Evolutionary conservation across 2,888 invertebrate species (phyloP), one percentile per base, ranked within the genome.

Genomic region (Lepeophtheirus nordmannii): DNA sequence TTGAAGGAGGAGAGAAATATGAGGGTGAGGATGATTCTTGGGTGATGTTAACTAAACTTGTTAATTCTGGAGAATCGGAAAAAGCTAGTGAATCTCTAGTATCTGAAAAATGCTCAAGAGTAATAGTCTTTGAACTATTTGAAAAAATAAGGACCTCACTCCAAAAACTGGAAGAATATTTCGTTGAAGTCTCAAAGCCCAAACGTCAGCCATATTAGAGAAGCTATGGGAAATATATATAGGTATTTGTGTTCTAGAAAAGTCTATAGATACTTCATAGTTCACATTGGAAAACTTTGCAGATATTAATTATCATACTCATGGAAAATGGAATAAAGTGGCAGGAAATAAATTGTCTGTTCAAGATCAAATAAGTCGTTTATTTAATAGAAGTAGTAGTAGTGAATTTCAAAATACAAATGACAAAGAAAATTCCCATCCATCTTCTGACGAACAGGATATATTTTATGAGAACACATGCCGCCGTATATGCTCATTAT

Each of bases 181-280:
- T 89, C 74, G 83, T 83, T 37, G 83, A 85, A 69, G 83, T 87
- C 73, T 86, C 86, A 10, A 81, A 83, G 30, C 76, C 85, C 87
- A 87, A 75, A 87, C 83, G 70, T 83, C 85, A 68, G 83, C 76
- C 67, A 83, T 87, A 37, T 85, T 89, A 82, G 81, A 85, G 70
- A 86, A 87, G 75, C 77, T 90, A 30, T 76, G 89, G 68, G 83
- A 83, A 72, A 82, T 89, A 58, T 89, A 89, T 74, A 89, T 87
- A 74, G 87, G 89, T 74, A 89, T 88, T 73, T 83, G 75, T 71
- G 87, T 85, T 73, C 79, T 91, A 75, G 90, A 91, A 76, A 85
- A 86, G 71, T 78, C 89, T 67, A 84, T 91, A 81, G 86, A 85
- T 62, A 89, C 90, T 0, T 82, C 85, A 5, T 89, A 87, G 76